Percentiles rank a stretch among this genome's conserved stretches.
Evolutionary conservation across 1,140 invertebrate species (phyloP).

Genomic region (Melipona quadrifasciata): DNA sequence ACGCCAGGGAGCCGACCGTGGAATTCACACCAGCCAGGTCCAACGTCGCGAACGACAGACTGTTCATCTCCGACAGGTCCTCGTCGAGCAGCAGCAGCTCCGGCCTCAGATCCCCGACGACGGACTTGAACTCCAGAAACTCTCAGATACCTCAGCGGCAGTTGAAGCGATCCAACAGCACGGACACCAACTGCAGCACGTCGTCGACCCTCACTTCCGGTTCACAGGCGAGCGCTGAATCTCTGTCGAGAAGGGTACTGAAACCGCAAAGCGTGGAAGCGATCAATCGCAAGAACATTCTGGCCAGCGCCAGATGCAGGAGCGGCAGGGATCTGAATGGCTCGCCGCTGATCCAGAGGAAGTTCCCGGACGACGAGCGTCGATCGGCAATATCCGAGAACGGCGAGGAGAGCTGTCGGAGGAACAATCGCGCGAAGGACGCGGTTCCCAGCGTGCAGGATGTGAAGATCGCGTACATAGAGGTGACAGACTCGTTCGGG

Average conservation of each 20-base stretch:
- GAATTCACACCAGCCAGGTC: conserved; percentile 50
- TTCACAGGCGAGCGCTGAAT: conserved; percentile 84
- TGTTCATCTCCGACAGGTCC: conserved; percentile 79
- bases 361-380: conserved; percentile 82
- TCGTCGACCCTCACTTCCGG: conserved; percentile 86
- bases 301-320: conserved; percentile 92
- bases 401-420: conserved; percentile 41
- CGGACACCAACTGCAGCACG: conserved; percentile 73
- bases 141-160: conserved; percentile 83
- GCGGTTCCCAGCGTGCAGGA: conserved; percentile 56
- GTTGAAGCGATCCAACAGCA: conserved; percentile 74
- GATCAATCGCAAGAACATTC: conserved; percentile 92
- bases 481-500: conserved; percentile 78
- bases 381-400: conserved; percentile 71
- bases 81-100: conserved; percentile 67
- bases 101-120: conserved; percentile 67
- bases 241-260: conserved; percentile 83
- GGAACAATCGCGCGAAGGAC: conserved; percentile 10
- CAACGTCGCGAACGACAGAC: conserved; percentile 78
- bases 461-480: conserved; percentile 77
- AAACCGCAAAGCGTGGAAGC: conserved; percentile 90
- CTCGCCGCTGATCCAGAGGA: conserved; percentile 86
- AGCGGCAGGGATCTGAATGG: conserved; percentile 88
- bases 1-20: conserved; percentile 21
- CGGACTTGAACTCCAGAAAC: conserved; percentile 82